Evolutionary conservation across 2,888 invertebrate genomes (phyloP).

Genomic region (Biston betularia): DNA sequence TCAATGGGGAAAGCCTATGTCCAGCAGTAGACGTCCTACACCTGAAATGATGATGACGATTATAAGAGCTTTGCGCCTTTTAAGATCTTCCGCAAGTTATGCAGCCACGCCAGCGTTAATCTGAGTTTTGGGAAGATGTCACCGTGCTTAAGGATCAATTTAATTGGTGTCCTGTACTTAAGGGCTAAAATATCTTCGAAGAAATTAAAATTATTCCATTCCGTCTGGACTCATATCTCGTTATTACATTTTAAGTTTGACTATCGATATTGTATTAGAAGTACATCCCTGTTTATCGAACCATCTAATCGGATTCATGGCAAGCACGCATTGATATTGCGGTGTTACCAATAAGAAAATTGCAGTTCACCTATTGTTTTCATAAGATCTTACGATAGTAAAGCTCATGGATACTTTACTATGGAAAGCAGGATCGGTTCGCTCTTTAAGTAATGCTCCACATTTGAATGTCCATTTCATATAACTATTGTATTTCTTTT

Average conservation of each 20-base stretch:
- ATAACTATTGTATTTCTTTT: neutral
- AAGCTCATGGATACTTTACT: constrained; percentile 40
- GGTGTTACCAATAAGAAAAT: constrained; percentile 65
- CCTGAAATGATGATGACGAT: too few species aligned
- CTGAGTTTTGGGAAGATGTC: too few species aligned
- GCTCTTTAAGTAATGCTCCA: constrained; percentile 19
- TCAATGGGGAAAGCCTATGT: too few species aligned
- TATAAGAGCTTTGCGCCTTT: too few species aligned
- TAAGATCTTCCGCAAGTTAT: too few species aligned
- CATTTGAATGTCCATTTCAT: constrained; percentile 16
- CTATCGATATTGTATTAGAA: constrained; percentile 6
- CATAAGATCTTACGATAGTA: constrained; percentile 58
- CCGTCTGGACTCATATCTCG: too few species aligned
- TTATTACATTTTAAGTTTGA: neutral
- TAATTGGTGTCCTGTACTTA: too few species aligned
- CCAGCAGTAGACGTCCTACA: too few species aligned
- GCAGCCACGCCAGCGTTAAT: too few species aligned
- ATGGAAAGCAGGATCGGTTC: constrained; percentile 22
- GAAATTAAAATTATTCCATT: too few species aligned
- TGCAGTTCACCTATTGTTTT: constrained; percentile 64
- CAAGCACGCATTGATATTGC: constrained; percentile 65
- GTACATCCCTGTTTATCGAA: constrained; percentile 56
- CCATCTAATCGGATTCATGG: constrained; percentile 67
- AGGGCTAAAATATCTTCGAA: too few species aligned
- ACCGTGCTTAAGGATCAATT: too few species aligned